A percentile compares a stretch with the other conserved stretches of the same genome.
Evolutionary conservation across 1,140 invertebrate species (phyloP).

Genomic region (Anastatus disparis): DNA sequence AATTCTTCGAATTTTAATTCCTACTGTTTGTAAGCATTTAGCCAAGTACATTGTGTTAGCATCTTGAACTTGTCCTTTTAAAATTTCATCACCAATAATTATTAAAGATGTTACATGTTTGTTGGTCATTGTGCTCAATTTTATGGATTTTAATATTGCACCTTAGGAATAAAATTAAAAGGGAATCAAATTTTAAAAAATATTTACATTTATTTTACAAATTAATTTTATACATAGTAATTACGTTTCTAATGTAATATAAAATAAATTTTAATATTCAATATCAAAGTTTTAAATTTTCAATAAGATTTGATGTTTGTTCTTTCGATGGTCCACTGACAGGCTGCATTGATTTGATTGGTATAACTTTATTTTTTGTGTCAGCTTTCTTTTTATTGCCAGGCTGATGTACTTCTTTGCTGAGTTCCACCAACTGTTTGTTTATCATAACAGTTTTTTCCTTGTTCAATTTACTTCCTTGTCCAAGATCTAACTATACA

Average conservation of each 20-base stretch:
- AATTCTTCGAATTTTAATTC: slow-evolving; percentile 73
- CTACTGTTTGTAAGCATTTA: slow-evolving; percentile 68
- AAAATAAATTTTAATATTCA: neutral
- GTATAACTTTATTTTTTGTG: slow-evolving; percentile 11
- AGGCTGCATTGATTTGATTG: neutral
- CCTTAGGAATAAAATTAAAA: slow-evolving; percentile 13
- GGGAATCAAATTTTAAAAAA: slow-evolving; percentile 4
- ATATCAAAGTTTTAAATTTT: slow-evolving; percentile 41
- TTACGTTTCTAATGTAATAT: no score
- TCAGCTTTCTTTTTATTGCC: slow-evolving; percentile 33
- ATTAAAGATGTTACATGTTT: slow-evolving; percentile 64
- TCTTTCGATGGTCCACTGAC: slow-evolving; percentile 30
- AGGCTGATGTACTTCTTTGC: slow-evolving; percentile 45
- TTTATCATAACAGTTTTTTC: slow-evolving; percentile 51
- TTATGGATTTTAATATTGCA: neutral
- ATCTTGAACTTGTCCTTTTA: slow-evolving; percentile 78
- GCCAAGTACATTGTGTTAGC: slow-evolving; percentile 77
- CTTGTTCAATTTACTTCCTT: slow-evolving; percentile 46
- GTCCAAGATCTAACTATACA: slow-evolving; percentile 49
- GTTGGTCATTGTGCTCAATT: slow-evolving; percentile 43
- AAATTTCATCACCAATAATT: slow-evolving; percentile 81
- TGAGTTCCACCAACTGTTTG: slow-evolving; percentile 50
- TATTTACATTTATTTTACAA: slow-evolving; percentile 40
- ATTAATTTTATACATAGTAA: slow-evolving; percentile 14
- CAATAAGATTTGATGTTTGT: slow-evolving; percentile 34